Evolutionary conservation across 2,113 vertebrate genomes (phyloP), one percentile per base, ranked within the genome.

Genomic region (Clarias macrocephalus): DNA sequence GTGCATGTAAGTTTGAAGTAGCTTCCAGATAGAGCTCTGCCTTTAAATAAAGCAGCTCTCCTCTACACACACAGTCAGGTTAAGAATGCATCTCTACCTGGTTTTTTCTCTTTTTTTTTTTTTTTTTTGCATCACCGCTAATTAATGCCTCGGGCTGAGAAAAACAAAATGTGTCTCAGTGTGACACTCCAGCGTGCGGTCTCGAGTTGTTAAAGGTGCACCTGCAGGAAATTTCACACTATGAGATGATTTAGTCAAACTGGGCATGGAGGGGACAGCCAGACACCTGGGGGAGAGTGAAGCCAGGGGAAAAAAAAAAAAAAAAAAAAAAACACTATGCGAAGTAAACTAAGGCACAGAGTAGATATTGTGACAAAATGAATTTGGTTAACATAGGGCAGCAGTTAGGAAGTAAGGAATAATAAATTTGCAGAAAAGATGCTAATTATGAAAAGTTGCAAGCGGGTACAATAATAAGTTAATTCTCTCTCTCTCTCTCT

Each of bases 61-160:
- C 83, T 2, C 72, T 92, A 84, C 91, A 83, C 82, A 84, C 87
- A 82, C 84, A 82, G 72, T 86, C 85, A 80, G 73, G 89, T 84
- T 90, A 85, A 88, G 80, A 87, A 91, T 90, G 87, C 88, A 85
- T 91, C 91, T 91, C 87, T 92, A 88, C 83, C 80, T 87, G 63
- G 13, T 56, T 37, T 73, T 30, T 30, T 30, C 30, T 37, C 11
- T 9, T 28, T n/a, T 48, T 48, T n/a, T 66, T 68, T 65, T 28
- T 52, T 87, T 66, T 76, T 85, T 91, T n/a, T 89, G 77, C 80
- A 88, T 62, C 89, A 86, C 70, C 73, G 88, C 89, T 93, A 93
- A 94, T 92, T 93, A 90, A 93, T 89, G 88, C 91, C 91, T 85
- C 81, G 59, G 82, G 88, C 83, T 56, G 86, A 83, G 87, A 88